Evolutionary conservation across 2,797 vertebrate species (phyloP), one percentile per base, ranked within the genome.

Genomic region (Chelmon rostratus): DNA sequence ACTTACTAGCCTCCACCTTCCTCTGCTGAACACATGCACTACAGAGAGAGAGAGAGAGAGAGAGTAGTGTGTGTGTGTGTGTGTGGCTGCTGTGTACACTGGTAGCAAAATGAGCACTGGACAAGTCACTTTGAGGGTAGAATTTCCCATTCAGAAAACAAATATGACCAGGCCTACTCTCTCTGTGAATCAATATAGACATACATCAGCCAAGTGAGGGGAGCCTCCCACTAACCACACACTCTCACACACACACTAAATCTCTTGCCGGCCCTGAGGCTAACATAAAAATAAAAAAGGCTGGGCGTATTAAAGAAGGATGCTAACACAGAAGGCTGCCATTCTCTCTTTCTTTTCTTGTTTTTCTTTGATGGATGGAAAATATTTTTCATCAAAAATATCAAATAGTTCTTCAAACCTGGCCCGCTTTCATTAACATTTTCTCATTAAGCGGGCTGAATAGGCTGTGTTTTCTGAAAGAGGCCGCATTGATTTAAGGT

Each of bases 401-500:
- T 31, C 4, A 31, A 28, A 31, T 8, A n/a, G 62, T 1, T 6
- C 25, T 68, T 35, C 37, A 63, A 83, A 50, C 38, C 38, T 46
- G 15, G 2, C 16, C 38, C 21, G 28, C 6, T 74, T 68, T 68
- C 18, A 76, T 65, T 77, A 23, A 80, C 47, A 18, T 63, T 59
- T 76, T 62, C 23, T 59, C n/a, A 18, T 81, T 23, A 15, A 57
- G n/a, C 33, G 31, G 68, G 35, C 52, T 53, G 76, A 73, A 66
- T 31, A 64, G 49, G 49, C 70, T 31, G 57, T 19, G 59, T 88
- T 85, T 90, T 86, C 44, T 89, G 52, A 73, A 80, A 86, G 85
- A 73, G 77, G 63, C 71, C 49, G 58, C 72, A 88, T 89, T 91
- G 91, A 94, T 93, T 92, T 61, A 89, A 89, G 77, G 73, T 85